phyloP scores from a whole-genome alignment of 2,113 vertebrate species.

The Eulemur macaco region DNA sequence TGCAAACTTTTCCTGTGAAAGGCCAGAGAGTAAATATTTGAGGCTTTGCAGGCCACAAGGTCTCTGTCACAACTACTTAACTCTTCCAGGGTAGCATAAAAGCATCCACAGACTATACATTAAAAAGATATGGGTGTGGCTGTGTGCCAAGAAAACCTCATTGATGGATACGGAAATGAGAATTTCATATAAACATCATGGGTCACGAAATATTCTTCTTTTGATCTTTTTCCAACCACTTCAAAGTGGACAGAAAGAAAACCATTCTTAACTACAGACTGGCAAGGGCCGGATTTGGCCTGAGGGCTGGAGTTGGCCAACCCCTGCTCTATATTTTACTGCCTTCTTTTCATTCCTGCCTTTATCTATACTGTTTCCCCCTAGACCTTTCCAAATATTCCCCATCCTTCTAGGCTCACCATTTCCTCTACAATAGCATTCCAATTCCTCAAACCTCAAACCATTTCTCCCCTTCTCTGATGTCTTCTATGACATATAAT shows the following conservation, averaged over 20 bases:
- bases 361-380: not conserved
- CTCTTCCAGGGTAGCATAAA: not conserved
- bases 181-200: not conserved
- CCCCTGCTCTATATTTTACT: not conserved
- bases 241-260: not conserved
- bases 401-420: not conserved
- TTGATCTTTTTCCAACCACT: not conserved
- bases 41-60: not conserved
- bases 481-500: not conserved
- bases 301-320: not conserved
- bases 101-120: not conserved
- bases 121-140: not conserved
- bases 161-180: not conserved
- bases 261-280: not conserved
- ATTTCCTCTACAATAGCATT: not conserved
- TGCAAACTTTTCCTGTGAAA: not conserved
- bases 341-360: not conserved
- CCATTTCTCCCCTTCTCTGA: not conserved
- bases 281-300: not conserved
- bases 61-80: not conserved
- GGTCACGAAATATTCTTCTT: not conserved
- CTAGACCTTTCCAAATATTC: not conserved
- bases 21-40: not conserved
- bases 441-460: not conserved
- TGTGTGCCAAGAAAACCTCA: not conserved